Base-by-base conservation (phyloP, 2,113 vertebrate genomes). In the Eubucco bourcierii region DNA sequence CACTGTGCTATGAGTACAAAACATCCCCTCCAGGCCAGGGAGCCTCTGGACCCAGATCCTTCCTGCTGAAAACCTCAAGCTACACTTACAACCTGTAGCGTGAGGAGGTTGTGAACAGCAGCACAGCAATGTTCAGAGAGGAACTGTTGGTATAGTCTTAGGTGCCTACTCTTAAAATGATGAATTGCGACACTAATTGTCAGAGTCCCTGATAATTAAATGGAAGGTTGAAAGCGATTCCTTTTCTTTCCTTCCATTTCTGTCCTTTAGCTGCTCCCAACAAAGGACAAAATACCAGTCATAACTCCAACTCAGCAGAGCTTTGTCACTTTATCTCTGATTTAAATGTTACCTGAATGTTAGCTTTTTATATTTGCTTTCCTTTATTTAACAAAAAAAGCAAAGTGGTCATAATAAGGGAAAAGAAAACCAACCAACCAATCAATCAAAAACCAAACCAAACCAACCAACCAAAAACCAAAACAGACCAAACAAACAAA, bases 301-400 rank as follows among this genome's bases (percentile, higher is more conserved):
- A 64, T 60, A 84, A 56, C 9, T 4, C 72, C 17, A 3, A 29
- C 66, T 80, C 68, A 58, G 73, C 39, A 71, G n/a, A 88, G 47
- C 76, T 95, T 75, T 88, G 87, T 89, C 91, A 84, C 63, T 84
- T 95, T 81, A 93, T 91, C 93, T 90, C 44, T 0, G 4, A 81
- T 95, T 84, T 87, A 96, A 96, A 93, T 90, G 76, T 70, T 96
- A 93, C 78, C 81, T 93, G 94, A 95, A 93, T 85, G 79, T 87
- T 95, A 92, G 59, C 20, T 86, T 47, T 81, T 93, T 81, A 61
- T 44, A 44, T 79, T 85, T 73, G 23, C 59, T 91, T 72, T 92
- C 41, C 71, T 88, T 66, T 78, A 60, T 73, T 92, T 80, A 81
- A 81, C 66, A 84, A 80, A 83, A 79, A 84, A 82, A 59, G 41